Base-by-base conservation (phyloP, 1,140 invertebrate genomes). In the Procambarus clarkii region DNA sequence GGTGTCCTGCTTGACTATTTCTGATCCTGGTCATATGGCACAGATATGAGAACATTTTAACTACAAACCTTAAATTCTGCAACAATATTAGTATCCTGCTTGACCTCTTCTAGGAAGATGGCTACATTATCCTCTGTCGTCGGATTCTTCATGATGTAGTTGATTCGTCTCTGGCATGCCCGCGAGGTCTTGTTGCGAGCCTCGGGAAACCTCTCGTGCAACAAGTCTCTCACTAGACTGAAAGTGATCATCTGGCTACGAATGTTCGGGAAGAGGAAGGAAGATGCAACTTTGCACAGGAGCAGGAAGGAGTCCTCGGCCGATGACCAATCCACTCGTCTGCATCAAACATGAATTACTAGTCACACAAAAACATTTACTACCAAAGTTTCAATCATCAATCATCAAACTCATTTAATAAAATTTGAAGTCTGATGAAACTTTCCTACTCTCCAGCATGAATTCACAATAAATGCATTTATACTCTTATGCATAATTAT, bases 151-250 rank as follows among this genome's bases (percentile, higher is more conserved):
- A 96, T 93, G 94, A 97, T 96, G 93, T 96, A 96, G 9, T 95
- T 93, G 3, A 97, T 94, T 34, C 97, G 94, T 9, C 97, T 94
- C 89, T 96, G 96, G 94, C 96, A 97, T 0, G 97, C 96, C 79
- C 95, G 93, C 0, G 96, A 96, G 0, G 97, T 97, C 94, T 97
- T 97, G 92, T 97, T 96, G 46, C 94, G 93, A 13, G 95, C 96
- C 48, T 94, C 94, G 91, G 92, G 69, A 78, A 92, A 92, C 76
- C 85, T 34, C 48, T 93, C 93, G 87, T 97, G 96, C 0, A 97
- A 93, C 4, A 97, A 93, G 93, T 97, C 97, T 21, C 97, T 94
- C 1, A 97, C 94, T 15, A 95, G 93, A 24, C 94, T 94, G 93
- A 95, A 95, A 21, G 94, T 94, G 93, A 92, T 92, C 95, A 95